phyloP scores from a whole-genome alignment of 2,888 invertebrate species.

The Thymelicus lineola region DNA sequence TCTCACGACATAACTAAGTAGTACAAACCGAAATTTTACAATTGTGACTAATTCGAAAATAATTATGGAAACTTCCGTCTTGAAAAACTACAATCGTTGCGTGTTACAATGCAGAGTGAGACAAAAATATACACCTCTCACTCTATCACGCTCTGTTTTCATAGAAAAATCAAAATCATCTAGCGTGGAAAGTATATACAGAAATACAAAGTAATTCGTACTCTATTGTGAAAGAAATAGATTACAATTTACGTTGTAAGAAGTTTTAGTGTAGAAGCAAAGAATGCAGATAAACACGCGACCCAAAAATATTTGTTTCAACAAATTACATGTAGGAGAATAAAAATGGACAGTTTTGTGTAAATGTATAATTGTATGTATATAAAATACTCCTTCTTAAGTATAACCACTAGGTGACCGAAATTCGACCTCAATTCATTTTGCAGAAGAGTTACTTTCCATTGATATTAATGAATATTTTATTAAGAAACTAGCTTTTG shows the following conservation, averaged over 20 bases:
- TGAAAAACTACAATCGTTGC: constrained; percentile 78
- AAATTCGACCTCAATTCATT: too few species aligned
- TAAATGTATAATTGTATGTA: too few species aligned
- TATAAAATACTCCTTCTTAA: too few species aligned
- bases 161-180: not conserved
- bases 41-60: constrained; percentile 79
- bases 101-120: constrained; percentile 66
- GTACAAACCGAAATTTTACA: constrained; percentile 54
- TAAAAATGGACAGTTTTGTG: not conserved
- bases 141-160: constrained; percentile 9
- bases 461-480: too few species aligned
- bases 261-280: constrained; percentile 12
- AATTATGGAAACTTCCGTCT: constrained; percentile 76
- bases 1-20: constrained; percentile 23
- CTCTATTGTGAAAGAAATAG: not conserved
- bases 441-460: too few species aligned
- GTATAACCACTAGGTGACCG: too few species aligned
- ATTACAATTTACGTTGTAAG: not conserved
- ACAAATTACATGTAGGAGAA: constrained; percentile 7
- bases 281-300: constrained; percentile 32
- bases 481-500: too few species aligned
- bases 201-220: not conserved
- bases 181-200: not conserved
- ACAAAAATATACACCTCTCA: constrained; percentile 22
- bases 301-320: constrained; percentile 25